A percentile compares a stretch with the other conserved stretches of the same genome.
Conservation (phyloP, 2,797 vertebrate genomes). For the Ciconia nigra region DNA sequence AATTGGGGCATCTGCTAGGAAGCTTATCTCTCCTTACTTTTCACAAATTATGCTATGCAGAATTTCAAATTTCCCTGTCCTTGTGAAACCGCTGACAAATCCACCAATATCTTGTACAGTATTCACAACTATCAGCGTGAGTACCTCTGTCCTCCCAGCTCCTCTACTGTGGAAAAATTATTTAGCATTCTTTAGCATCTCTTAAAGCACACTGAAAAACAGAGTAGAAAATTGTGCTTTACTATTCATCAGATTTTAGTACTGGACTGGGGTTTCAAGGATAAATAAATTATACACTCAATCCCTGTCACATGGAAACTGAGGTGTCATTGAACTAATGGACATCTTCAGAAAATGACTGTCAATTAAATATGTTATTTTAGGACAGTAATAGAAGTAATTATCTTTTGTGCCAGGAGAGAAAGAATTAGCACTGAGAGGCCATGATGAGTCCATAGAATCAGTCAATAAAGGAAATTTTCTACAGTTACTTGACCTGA, state of each 20-base stretch:
- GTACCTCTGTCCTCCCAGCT: not conserved
- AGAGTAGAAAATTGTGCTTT: constrained; percentile 43
- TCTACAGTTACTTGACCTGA: constrained; percentile 74
- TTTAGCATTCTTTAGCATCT: not conserved
- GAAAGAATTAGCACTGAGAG: constrained; percentile 39
- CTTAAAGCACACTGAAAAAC: not conserved
- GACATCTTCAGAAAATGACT: constrained; percentile 69
- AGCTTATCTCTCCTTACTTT: not conserved
- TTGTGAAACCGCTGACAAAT: not conserved
- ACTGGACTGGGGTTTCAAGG: constrained; percentile 49
- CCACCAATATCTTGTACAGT: not conserved
- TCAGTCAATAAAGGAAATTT: constrained; percentile 71
- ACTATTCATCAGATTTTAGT: constrained; percentile 52
- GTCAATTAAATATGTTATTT: constrained; percentile 68
- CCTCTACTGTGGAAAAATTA: not conserved
- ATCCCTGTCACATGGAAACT: constrained; percentile 36
- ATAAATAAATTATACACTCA: constrained; percentile 61
- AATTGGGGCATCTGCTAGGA: not conserved
- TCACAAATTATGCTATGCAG: not conserved
- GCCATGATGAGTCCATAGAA: constrained; percentile 65
- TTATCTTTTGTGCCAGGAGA: constrained; percentile 62
- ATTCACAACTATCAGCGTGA: not conserved
- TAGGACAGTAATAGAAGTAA: constrained; percentile 68
- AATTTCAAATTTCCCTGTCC: not conserved
- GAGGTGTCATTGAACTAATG: constrained; percentile 65